Base-by-base conservation (phyloP, 2,888 invertebrate genomes). In the Euphydryas editha region DNA sequence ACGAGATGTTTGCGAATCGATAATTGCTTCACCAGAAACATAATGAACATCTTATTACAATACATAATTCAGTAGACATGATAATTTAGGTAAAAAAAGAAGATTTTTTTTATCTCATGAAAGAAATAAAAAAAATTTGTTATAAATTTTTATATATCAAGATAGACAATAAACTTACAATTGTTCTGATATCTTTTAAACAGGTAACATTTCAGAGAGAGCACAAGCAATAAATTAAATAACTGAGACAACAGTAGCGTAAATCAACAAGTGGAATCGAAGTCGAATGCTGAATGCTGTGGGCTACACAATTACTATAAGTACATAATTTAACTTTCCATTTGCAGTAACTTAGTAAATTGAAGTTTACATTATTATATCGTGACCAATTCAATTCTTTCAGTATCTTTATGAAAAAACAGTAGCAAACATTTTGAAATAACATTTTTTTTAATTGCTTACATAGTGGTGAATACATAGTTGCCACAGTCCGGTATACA, bases 331-430 rank as follows among this genome's bases (percentile, higher is more conserved):
- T 74, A 82, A 82, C 78, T 83, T 90, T 88, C 85, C 86, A 88
- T 88, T 89, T 86, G 85, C 87, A 88, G 81, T 88, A 88, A 88
- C 84, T 88, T 88, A 83, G 78, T 77, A 78, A 73, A 72, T 75
- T 74, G 76, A 79, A 81, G 80, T 64, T 56, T 65, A 59, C 65
- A 68, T 71, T 72, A 69, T 69, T 72, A 66, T 69, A 66, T 71
- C 67, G 68, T 62, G 73, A 70, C 67, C 65, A 55, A 57, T 46
- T 58, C 7, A 57, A 46, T 60, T 49, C 18, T 54, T 59, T 51
- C 13, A 51, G 11, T 20, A 47, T 20, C 20, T 47, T 47, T 11
- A 39, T 49, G 44, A 30, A 51, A 51, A 51, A 49, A 49, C 51
- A 51, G 54, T 21, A 54, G 54, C 17, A 30, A 24, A 8, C n/a